Conservation (phyloP, 2,113 vertebrate species). For the Mellivora capensis region DNA sequence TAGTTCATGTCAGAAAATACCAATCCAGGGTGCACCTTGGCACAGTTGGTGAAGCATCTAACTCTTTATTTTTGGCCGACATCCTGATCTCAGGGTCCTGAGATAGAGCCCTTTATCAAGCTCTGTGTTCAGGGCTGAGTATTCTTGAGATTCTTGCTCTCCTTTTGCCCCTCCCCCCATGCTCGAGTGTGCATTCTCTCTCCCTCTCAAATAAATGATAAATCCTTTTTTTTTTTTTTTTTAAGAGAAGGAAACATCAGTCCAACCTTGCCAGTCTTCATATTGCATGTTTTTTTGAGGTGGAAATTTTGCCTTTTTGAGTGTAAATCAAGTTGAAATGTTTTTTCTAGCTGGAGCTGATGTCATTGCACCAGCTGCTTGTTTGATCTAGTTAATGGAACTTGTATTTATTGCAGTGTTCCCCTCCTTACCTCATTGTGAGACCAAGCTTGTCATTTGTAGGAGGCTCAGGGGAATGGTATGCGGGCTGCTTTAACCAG, state of each 20-base stretch:
- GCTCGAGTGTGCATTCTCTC: not conserved
- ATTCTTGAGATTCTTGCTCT: not conserved
- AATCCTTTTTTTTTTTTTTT: not conserved
- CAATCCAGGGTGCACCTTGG: not conserved
- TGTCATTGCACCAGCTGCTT: slow-evolving; percentile 8
- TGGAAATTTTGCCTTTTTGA: not conserved
- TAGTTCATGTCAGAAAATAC: not conserved
- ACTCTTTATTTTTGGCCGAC: not conserved
- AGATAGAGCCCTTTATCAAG: not conserved
- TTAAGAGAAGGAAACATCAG: not conserved
- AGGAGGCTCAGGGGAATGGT: not conserved
- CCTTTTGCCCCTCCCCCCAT: not conserved
- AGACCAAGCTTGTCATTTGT: slow-evolving; percentile 50
- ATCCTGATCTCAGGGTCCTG: not conserved
- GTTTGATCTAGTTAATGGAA: slow-evolving; percentile 38
- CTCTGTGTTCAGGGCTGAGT: not conserved
- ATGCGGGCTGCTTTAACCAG: slow-evolving; percentile 33
- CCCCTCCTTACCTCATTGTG: not conserved
- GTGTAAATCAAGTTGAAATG: not conserved
- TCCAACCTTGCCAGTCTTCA: not conserved
- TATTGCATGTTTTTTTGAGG: not conserved
- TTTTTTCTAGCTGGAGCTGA: not conserved
- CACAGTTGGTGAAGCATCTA: not conserved
- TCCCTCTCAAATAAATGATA: not conserved
- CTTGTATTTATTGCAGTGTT: not conserved